Evolutionary conservation across 2,113 vertebrate species (phyloP).

Genomic region (Xiphophorus couchianus): DNA sequence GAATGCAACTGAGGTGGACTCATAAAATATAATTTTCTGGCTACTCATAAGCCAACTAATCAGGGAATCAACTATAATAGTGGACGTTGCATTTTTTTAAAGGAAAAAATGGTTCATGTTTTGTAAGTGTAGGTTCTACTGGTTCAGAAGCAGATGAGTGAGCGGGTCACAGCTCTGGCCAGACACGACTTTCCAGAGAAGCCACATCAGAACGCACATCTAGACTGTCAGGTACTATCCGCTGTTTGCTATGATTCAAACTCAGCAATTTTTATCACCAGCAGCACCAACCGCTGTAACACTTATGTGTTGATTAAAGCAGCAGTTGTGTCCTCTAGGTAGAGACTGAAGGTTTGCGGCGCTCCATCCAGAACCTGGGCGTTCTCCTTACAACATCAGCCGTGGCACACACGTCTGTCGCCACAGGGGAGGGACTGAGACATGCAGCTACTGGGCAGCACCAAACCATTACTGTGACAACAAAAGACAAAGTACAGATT

Average conservation of each 20-base stretch:
- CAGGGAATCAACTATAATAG: not conserved
- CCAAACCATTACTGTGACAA: slow-evolving; percentile 89
- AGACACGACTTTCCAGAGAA: slow-evolving; percentile 88
- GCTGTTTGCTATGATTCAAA: not conserved
- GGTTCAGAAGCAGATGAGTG: slow-evolving; percentile 95
- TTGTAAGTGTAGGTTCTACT: slow-evolving; percentile 81
- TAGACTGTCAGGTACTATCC: slow-evolving; percentile 81
- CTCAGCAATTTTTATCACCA: not conserved
- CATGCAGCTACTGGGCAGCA: slow-evolving; percentile 90
- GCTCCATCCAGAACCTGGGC: slow-evolving; percentile 94
- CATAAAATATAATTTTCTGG: not conserved
- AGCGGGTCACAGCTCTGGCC: slow-evolving; percentile 88
- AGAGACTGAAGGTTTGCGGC: slow-evolving; percentile 89
- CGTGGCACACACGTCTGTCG: slow-evolving; percentile 90
- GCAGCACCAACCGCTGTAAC: not conserved
- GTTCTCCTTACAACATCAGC: slow-evolving; percentile 90
- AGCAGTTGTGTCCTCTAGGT: slow-evolving; percentile 53
- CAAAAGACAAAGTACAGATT: slow-evolving; percentile 89
- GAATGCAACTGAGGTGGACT: slow-evolving; percentile 83
- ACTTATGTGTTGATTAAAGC: not conserved
- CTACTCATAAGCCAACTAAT: not conserved
- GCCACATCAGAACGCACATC: slow-evolving; percentile 92
- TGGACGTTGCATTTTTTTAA: not conserved
- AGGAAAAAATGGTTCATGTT: not conserved
- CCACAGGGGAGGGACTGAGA: slow-evolving; percentile 92